Percentiles rank a stretch among this genome's conserved stretches.
Conservation (phyloP, 2,113 vertebrate species). For the Deroptyus accipitrinus region DNA sequence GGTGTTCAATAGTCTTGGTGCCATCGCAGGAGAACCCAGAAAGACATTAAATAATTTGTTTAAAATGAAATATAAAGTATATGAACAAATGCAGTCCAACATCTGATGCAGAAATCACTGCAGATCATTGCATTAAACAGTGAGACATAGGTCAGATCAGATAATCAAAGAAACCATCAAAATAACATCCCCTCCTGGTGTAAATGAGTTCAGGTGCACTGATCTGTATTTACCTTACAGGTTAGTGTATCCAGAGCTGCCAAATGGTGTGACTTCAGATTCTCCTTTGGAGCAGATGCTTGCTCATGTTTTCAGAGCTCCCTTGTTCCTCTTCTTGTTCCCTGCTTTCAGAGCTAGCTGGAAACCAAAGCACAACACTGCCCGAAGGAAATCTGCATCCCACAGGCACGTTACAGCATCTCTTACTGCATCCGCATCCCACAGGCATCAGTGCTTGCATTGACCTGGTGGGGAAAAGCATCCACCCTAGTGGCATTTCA, state of each 20-base stretch:
- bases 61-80: neutral
- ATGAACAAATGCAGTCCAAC: neutral
- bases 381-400: fast-evolving
- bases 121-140: neutral
- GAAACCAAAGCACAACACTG: fast-evolving
- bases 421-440: fast-evolving
- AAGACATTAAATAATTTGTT: neutral
- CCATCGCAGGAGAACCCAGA: neutral
- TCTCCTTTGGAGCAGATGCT: neutral
- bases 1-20: neutral
- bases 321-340: neutral
- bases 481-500: fast-evolving
- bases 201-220: neutral
- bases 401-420: fast-evolving
- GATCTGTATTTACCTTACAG: fast-evolving
- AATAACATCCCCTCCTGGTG: neutral
- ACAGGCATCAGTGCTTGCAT: fast-evolving
- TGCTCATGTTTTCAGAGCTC: neutral
- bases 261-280: fast-evolving
- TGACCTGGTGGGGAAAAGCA: fast-evolving
- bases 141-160: neutral
- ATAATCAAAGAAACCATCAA: neutral
- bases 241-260: neutral
- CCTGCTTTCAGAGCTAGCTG: neutral
- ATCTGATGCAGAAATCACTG: neutral